phyloP scores from a whole-genome alignment of 1,140 invertebrate species.

The Samia ricini region DNA sequence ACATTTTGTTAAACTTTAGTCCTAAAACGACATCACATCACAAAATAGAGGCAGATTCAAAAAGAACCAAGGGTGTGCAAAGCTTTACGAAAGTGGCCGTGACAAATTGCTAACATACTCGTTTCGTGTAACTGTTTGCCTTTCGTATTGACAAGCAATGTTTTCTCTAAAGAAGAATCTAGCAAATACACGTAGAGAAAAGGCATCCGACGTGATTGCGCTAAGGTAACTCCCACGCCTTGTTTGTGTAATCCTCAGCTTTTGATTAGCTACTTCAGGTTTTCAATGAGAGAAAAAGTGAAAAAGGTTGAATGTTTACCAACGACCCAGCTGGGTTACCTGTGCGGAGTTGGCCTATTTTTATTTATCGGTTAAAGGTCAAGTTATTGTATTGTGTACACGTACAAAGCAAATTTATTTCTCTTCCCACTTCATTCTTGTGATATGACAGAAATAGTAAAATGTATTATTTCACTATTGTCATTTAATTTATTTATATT shows the following conservation, averaged over 20 bases:
- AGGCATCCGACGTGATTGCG: conserved; percentile 52
- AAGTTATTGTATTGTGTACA: not conserved
- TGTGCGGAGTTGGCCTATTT: not conserved
- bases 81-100: conserved; percentile 34
- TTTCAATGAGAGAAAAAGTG: conserved; percentile 34
- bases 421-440: no score
- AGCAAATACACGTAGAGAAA: conserved; percentile 47
- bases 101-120: conserved; percentile 41
- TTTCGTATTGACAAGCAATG: conserved; percentile 65
- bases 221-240: conserved; percentile 38
- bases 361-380: not conserved
- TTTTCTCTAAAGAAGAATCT: conserved; percentile 55
- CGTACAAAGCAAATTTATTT: not conserved
- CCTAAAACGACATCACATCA: not conserved
- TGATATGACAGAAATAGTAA: no score
- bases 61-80: conserved; percentile 30
- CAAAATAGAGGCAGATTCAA: not conserved
- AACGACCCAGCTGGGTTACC: conserved; percentile 3
- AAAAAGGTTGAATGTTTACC: conserved; percentile 9
- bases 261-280: conserved; percentile 57
- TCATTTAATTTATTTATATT: no score
- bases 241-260: conserved; percentile 54
- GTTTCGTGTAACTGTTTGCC: conserved; percentile 50
- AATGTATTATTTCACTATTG: no score
- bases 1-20: not conserved